Base-by-base conservation (phyloP, 2,888 invertebrate genomes). In the Trachelus stipa region DNA sequence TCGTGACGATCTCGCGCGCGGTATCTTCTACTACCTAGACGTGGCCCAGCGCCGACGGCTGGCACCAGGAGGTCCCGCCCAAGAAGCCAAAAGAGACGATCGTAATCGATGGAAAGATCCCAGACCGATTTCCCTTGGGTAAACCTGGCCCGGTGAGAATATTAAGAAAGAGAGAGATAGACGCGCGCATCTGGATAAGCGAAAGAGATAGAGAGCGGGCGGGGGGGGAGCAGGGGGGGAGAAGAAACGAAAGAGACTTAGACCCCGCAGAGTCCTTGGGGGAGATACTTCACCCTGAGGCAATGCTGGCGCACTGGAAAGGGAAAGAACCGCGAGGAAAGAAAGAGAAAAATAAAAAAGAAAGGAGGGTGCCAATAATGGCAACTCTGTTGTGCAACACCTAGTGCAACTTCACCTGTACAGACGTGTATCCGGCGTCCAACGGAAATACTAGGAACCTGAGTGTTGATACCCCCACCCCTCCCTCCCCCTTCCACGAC, bases 1-100 rank as follows among this genome's bases (percentile, higher is more conserved):
- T 81, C 81, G 81, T 40, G 73, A 73, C 76, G 75, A 74, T 76
- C 75, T 78, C 75, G 75, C 77, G 69, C 77, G 69, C 69, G 68
- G 75, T 75, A 78, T 76, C 78, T 69, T n/a, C 31, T 69, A 11
- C 40, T 69, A 69, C 69, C 34, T 69, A 69, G 69, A 33, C 75
- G 71, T 56, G 68, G 68, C 69, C 77, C 81, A 79, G 33, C 31
- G 30, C 33, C 31, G 71, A 4, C 30, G 33, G 71, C n/a, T 71
- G 71, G 31, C 33, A 40, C 40, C 40, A 40, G 40, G 40, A 40
- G 40, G 40, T 40, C 40, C 15, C 40, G 40, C 40, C 40, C 40
- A 40, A 40, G 40, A 40, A 40, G 40, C 15, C 40, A 15, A 15
- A 6, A 40, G 40, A 40, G 15, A 15, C 40, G 40, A 40, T 40